A percentile compares a stretch with the other conserved stretches of the same genome.
phyloP scores from a whole-genome alignment of 2,888 invertebrate species.

The Lacanobia oleracea region DNA sequence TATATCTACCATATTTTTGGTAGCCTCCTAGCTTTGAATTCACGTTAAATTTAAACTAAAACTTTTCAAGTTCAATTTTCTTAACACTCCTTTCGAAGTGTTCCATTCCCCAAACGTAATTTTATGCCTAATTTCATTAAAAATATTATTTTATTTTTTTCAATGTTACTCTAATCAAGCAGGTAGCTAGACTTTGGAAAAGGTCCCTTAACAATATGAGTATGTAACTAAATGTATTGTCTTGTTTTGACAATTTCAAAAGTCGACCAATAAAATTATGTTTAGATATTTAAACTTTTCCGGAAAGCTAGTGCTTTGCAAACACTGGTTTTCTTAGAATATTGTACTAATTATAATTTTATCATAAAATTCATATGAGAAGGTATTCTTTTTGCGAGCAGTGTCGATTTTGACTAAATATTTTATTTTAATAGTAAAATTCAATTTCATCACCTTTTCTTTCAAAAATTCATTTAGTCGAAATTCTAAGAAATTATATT shows the following conservation, averaged over 20 bases:
- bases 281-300: constrained; percentile 11
- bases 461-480: background rate
- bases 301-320: background rate
- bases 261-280: constrained; percentile 31
- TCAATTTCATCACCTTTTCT: constrained; percentile 8
- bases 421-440: constrained; percentile 7
- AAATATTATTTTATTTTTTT: constrained; percentile 46
- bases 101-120: constrained; percentile 41
- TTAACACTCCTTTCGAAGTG: constrained; percentile 31
- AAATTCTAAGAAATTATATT: constrained; percentile 42
- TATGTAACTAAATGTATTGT: constrained; percentile 36
- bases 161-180: constrained; percentile 37
- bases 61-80: constrained; percentile 62
- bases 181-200: constrained; percentile 53
- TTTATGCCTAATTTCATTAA: constrained; percentile 53
- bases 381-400: constrained; percentile 9
- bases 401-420: constrained; percentile 12
- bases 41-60: constrained; percentile 61
- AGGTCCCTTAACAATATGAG: constrained; percentile 54
- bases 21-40: constrained; percentile 83
- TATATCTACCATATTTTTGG: constrained; percentile 83
- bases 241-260: constrained; percentile 18
- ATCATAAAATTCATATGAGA: constrained; percentile 3
- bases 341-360: constrained; percentile 17
- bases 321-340: constrained; percentile 15